A percentile compares a stretch with the other conserved stretches of the same genome.
Evolutionary conservation across 1,140 invertebrate species (phyloP).

Genomic region (Notospermus geniculatus): DNA sequence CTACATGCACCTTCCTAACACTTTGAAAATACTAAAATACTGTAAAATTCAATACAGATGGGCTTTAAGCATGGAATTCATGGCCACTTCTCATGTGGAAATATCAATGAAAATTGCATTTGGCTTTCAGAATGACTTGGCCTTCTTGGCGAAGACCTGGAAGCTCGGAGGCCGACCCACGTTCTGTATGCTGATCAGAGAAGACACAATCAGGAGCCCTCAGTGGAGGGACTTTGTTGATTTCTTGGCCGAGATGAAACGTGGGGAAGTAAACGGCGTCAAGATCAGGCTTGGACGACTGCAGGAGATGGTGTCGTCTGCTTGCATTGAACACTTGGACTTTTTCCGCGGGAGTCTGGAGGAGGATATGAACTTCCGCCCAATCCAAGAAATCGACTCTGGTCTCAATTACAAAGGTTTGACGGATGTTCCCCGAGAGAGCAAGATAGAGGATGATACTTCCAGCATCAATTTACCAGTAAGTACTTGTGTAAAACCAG

Average conservation of each 20-base stretch:
- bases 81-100: no score
- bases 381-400: constrained; percentile 87
- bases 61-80: no score
- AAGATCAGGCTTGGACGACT: constrained; percentile 88
- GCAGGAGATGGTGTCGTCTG: constrained; percentile 49
- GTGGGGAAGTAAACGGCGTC: constrained; percentile 90
- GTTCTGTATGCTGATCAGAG: constrained; percentile 90
- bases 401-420: constrained; percentile 81
- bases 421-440: constrained; percentile 86
- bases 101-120: not conserved
- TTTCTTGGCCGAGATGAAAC: constrained; percentile 93
- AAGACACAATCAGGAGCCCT: constrained; percentile 95
- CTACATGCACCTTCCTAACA: no score
- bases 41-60: no score
- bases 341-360: constrained; percentile 80
- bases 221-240: constrained; percentile 97
- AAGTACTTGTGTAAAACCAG: no score
- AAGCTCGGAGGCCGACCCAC: constrained; percentile 94
- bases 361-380: constrained; percentile 76
- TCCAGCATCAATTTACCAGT: constrained; percentile 64
- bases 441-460: constrained; percentile 66
- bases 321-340: constrained; percentile 75
- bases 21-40: no score
- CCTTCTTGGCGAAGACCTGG: constrained; percentile 96
- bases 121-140: constrained; percentile 76